phyloP scores from a whole-genome alignment of 2,888 invertebrate genomes.

The Dryococelus australis region DNA sequence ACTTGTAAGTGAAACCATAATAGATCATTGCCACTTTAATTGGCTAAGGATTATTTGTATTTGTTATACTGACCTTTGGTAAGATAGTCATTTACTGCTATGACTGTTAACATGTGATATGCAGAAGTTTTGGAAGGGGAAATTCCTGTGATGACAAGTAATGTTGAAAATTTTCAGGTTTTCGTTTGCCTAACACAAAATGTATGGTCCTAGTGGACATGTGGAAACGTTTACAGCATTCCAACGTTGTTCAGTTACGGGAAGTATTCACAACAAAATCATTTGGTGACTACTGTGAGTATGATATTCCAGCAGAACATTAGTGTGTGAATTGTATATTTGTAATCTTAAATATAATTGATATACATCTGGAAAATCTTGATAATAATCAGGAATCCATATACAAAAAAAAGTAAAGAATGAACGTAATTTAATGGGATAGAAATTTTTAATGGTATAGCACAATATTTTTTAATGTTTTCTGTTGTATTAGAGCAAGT shows the following conservation, averaged over 20 bases:
- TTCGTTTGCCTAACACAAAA: conserved; percentile 82
- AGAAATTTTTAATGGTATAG: no score
- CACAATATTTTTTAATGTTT: no score
- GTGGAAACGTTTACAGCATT: conserved; percentile 95
- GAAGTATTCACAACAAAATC: conserved; percentile 95
- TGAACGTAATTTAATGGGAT: no score
- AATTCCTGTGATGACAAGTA: neutral
- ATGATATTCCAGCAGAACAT: conserved; percentile 30
- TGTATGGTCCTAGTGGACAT: conserved; percentile 85
- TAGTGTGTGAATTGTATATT: neutral
- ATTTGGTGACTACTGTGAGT: conserved; percentile 94
- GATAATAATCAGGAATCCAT: neutral
- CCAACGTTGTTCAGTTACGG: conserved; percentile 90
- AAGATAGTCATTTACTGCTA: no score
- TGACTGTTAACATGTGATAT: no score
- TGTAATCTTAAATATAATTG: neutral
- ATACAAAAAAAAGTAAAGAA: no score
- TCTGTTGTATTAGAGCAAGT: no score
- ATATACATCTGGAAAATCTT: neutral
- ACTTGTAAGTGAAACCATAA: no score
- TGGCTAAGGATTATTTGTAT: no score
- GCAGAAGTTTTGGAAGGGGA: neutral
- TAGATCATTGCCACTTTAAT: no score
- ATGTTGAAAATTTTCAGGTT: conserved; percentile 63
- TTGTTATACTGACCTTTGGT: no score